Evolutionary conservation across 1,140 invertebrate genomes (phyloP), one percentile per base, ranked within the genome.

Genomic region (Kradibia gibbosae): DNA sequence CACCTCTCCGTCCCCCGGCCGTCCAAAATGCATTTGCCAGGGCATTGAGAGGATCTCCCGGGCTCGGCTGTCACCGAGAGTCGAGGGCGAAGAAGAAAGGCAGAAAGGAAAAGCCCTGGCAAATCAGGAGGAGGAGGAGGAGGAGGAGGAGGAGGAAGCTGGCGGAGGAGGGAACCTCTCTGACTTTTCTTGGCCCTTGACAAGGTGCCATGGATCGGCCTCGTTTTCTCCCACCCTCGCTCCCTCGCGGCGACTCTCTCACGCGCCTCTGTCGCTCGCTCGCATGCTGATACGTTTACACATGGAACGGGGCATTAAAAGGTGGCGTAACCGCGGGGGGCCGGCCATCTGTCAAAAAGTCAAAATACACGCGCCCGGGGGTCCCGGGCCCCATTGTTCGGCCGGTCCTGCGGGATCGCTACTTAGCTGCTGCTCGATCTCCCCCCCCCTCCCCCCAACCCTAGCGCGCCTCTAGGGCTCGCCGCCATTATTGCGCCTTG

Each of bases 311-410:
- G 36, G 36, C 50, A 71, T n/a, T 17, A 72, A 42, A 57, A 55
- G 28, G 10, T 50, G 22, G 76, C 42, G 57, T 55, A 74, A 31
- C 28, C 36, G 78, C 62, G 74, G 84, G 60, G 80, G 81, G 65
- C 80, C 77, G 77, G 81, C 78, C 88, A 89, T 89, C 88, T 89
- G 88, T 89, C 88, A 89, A 89, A 89, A 89, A 89, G 88, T 89
- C 88, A 89, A 89, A 89, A 89, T 89, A 89, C 83, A 88, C 86
- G 85, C 86, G 86, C 75, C 65, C 75, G 67, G 81, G 65, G 88
- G 88, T 78, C 53, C 50, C 20, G 15, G 22, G 39, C 0, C n/a
- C 75, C 82, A 88, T 89, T 89, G 88, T 89, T 80, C 81, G 72
- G 60, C 53, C 75, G 74, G 83, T 89, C 85, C 88, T 89, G 88